Percentiles rank a stretch among this genome's conserved stretches.
These are phyloP conservation scores for Rotaria magnacalcarata DNA, from an alignment of 2,888 invertebrate genomes.

Conservation along the genomic window DNA sequence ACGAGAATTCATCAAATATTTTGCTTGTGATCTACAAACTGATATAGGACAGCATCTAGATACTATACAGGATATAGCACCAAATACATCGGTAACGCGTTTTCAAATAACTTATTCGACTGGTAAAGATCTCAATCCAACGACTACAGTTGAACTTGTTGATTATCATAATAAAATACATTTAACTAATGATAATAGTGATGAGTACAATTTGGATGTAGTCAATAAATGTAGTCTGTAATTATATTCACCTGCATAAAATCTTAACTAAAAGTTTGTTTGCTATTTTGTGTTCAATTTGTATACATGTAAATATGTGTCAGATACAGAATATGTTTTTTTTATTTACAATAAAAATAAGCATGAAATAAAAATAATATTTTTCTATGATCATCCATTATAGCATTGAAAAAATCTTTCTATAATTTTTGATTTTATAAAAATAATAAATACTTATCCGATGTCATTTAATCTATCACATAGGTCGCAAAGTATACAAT, in stretches of 20 bases:
- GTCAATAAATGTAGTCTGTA: slow-evolving; percentile 30
- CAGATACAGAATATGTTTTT: not conserved
- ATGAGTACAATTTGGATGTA: slow-evolving; percentile 5
- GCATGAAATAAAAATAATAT: too few species aligned
- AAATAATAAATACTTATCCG: too few species aligned
- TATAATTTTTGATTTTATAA: too few species aligned
- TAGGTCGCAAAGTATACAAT: not conserved
- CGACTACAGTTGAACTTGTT: not conserved
- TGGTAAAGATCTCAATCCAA: not conserved
- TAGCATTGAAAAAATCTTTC: too few species aligned
- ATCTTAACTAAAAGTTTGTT: not conserved
- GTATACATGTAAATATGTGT: not conserved
- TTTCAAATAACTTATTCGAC: not conserved
- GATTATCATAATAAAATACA: slow-evolving; percentile 33
- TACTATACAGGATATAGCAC: slow-evolving; percentile 31
- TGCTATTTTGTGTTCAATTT: not conserved
- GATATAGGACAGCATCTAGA: not conserved
- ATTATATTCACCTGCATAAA: not conserved
- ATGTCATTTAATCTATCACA: not conserved
- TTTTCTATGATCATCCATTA: too few species aligned
- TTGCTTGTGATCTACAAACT: slow-evolving; percentile 1
- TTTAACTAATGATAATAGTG: not conserved
- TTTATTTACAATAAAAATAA: not conserved
- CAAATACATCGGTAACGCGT: slow-evolving; percentile 11
- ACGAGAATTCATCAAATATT: slow-evolving; percentile 10